These are phyloP conservation scores for Aptenodytes forsteri DNA, from an alignment of 2,113 vertebrate species.

Conservation along the genomic window DNA sequence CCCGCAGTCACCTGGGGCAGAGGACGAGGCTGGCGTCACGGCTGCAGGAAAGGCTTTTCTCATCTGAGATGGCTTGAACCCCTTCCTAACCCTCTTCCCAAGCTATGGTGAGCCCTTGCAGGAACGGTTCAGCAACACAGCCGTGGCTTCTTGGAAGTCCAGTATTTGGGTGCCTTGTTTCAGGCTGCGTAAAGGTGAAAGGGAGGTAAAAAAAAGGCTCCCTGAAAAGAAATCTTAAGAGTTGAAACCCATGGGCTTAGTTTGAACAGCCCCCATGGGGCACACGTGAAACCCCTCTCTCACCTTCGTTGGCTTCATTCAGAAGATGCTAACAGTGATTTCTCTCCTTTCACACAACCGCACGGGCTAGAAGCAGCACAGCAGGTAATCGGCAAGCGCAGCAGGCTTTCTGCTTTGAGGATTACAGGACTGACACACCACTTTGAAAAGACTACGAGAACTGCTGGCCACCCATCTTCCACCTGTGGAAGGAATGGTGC, in stretches of 20 bases:
- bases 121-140: neutral
- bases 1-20: neutral
- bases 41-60: neutral
- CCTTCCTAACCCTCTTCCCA: neutral
- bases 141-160: rapidly evolving
- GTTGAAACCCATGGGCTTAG: neutral
- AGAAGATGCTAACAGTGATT: neutral
- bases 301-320: neutral
- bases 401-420: neutral
- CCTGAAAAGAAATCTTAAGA: neutral
- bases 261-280: neutral
- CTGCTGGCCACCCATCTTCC: neutral
- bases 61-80: neutral
- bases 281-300: neutral
- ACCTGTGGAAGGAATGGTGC: rapidly evolving
- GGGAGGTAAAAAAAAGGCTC: neutral
- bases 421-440: neutral
- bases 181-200: neutral
- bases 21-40: neutral
- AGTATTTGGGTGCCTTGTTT: neutral
- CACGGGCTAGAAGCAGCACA: rapidly evolving
- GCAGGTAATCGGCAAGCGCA: neutral
- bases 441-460: neutral
- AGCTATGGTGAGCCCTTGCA: neutral
- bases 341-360: neutral